Base-by-base conservation (phyloP, 2,113 vertebrate species). In the Phaethon lepturus region DNA sequence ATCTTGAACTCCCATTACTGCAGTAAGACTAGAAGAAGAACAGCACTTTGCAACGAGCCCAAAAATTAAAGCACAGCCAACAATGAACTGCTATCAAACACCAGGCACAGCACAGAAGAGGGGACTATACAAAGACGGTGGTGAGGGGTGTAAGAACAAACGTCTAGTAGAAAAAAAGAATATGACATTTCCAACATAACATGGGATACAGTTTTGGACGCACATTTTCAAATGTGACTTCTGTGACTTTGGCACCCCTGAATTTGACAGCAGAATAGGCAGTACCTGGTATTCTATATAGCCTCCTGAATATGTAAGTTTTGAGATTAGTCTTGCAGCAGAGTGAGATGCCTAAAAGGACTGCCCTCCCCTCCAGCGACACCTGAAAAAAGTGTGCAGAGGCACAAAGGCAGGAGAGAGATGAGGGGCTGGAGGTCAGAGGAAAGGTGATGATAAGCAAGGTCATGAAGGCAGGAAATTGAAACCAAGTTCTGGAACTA, bases 21-120 rank as follows among this genome's bases (percentile, higher is more conserved):
- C 38, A 94, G 2, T 62, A 84, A 84, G 60, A 76, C 44, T 79
- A 31, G 45, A 90, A 88, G 45, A 95, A 86, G 13, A 78, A 60
- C 33, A 69, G 33, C 25, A 56, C 31, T 75, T 92, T 58, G 66
- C 83, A 87, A n/a, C 0, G 0, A 68, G 66, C 60, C 35, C 60
- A 92, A 83, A 95, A 86, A 95, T 75, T 88, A 89, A 94, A 94
- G 60, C 49, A 63, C 0, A 16, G 79, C 10, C 67, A 88, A 67
- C 26, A 50, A 55, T 3, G 5, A 93, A 45, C 42, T 42, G 44
- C 11, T 59, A 29, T 52, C 63, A 84, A 93, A 85, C 40, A 52
- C n/a, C 0, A 0, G 49, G 55, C 71, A 76, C 0, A 2, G 23
- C 47, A 55, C 40, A 60, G 49, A 92, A 84, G 9, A 40, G 16